phyloP scores from a whole-genome alignment of 64 coral and sea anemone species.

The Pachyseris speciosa region DNA sequence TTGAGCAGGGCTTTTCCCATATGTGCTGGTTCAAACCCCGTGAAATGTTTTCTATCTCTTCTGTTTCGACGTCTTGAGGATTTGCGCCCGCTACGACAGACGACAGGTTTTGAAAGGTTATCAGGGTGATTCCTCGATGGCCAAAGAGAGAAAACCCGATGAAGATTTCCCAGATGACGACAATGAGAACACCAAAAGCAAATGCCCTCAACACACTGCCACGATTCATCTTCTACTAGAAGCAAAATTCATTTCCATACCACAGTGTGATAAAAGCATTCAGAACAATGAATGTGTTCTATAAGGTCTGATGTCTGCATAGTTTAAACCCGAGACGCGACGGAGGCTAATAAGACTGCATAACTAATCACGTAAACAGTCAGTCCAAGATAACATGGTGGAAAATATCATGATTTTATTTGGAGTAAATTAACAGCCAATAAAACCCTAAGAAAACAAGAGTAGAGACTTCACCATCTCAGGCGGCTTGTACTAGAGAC shows the following conservation, averaged over 20 bases:
- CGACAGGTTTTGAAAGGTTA: neutral
- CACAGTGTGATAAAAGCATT: too few relatives aligned
- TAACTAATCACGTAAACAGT: too few relatives aligned
- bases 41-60: neutral
- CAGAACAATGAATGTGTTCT: too few relatives aligned
- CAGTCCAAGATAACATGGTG: too few relatives aligned
- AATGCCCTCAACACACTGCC: neutral
- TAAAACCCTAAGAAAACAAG: too few relatives aligned
- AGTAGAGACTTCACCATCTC: too few relatives aligned
- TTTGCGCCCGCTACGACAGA: neutral
- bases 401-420: too few relatives aligned
- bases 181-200: neutral
- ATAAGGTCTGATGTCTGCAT: too few relatives aligned
- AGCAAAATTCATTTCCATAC: neutral
- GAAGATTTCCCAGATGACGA: constrained; percentile 2
- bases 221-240: neutral
- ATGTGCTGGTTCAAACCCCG: constrained; percentile 1
- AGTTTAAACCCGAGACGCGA: too few relatives aligned
- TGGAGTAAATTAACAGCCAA: too few relatives aligned
- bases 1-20: constrained; percentile 13
- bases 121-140: neutral
- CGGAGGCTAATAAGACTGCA: too few relatives aligned
- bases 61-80: neutral
- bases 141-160: neutral
- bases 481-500: too few relatives aligned